Evolutionary conservation across 2,888 invertebrate genomes (phyloP).

Genomic region (Chloromyia formosa): DNA sequence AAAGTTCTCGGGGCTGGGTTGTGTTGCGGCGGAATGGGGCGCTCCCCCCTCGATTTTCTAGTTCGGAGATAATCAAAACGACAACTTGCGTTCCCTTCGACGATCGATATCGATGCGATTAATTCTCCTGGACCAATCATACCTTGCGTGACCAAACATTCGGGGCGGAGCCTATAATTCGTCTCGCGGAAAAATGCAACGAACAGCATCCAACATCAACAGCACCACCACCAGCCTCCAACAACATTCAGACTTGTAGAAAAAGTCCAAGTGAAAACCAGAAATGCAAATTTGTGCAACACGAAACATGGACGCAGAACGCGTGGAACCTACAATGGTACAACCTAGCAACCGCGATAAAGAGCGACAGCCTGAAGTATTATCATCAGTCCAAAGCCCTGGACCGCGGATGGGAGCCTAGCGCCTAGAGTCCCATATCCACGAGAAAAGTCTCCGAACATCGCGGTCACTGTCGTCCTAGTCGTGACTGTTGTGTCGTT

Average conservation of each 20-base stretch:
- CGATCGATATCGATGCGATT: slow-evolving; percentile 52
- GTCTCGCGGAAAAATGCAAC: slow-evolving; percentile 50
- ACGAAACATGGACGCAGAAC: slow-evolving; percentile 42
- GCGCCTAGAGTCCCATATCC: slow-evolving; percentile 18
- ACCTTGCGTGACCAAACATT: slow-evolving; percentile 53
- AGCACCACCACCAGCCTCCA: slow-evolving; percentile 21
- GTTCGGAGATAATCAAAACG: slow-evolving; percentile 48
- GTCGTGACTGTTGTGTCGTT: not conserved
- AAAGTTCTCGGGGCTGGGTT: slow-evolving; percentile 2
- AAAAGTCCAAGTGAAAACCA: slow-evolving; percentile 49
- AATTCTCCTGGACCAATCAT: slow-evolving; percentile 54
- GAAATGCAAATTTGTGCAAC: slow-evolving; percentile 51
- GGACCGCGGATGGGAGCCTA: slow-evolving; percentile 15
- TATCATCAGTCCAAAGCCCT: not conserved
- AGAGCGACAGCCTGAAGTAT: not conserved
- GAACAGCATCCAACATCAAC: slow-evolving; percentile 25
- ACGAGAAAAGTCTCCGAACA: not conserved
- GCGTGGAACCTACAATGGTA: slow-evolving; percentile 39
- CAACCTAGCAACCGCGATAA: slow-evolving; percentile 32
- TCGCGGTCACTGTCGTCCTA: slow-evolving; percentile 35
- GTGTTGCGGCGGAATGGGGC: not conserved
- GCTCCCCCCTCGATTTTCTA: slow-evolving; percentile 34
- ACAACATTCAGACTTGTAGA: slow-evolving; percentile 45
- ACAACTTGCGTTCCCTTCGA: slow-evolving; percentile 50
- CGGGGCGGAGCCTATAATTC: slow-evolving; percentile 52